phyloP scores from a whole-genome alignment of 2,888 invertebrate species.

The Iphiclides podalirius region DNA sequence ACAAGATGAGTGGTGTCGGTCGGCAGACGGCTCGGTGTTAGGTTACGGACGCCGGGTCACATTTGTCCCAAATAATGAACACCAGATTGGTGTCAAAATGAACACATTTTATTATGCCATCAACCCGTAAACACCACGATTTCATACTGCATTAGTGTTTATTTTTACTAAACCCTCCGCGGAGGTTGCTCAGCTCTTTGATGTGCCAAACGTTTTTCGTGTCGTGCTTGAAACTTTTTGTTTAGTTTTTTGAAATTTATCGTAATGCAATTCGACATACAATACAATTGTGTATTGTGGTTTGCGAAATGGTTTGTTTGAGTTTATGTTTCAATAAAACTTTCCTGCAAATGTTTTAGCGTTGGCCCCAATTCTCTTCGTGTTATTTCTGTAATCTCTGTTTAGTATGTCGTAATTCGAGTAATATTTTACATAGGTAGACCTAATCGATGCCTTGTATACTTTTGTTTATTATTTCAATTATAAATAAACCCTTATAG shows the following conservation, averaged over 20 bases:
- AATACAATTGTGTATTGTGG: conserved; percentile 41
- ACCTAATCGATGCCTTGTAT: not conserved
- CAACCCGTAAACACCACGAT: conserved; percentile 63
- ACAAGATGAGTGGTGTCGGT: conserved; percentile 70
- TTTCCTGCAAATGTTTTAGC: conserved; percentile 45
- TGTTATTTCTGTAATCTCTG: conserved; percentile 40
- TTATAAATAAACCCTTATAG: too few relatives aligned
- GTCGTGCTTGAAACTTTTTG: conserved; percentile 34
- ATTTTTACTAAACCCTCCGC: conserved; percentile 68
- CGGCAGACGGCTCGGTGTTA: conserved; percentile 67
- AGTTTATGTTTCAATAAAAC: conserved; percentile 58
- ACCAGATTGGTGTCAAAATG: conserved; percentile 77
- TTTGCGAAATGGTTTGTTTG: conserved; percentile 43
- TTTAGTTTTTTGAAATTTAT: conserved; percentile 40
- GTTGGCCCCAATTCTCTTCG: conserved; percentile 46
- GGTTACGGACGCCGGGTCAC: conserved; percentile 69
- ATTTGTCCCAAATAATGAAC: conserved; percentile 77
- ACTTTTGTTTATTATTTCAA: not conserved
- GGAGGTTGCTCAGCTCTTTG: conserved; percentile 55
- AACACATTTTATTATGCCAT: conserved; percentile 75
- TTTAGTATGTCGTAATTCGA: conserved; percentile 36
- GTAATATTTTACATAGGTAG: conserved; percentile 2
- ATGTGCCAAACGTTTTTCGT: conserved; percentile 48
- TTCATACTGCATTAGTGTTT: conserved; percentile 49
- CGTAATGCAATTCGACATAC: conserved; percentile 39